A percentile compares a stretch with the other conserved stretches of the same genome.
These are phyloP conservation scores for Saxidomus purpurata DNA, from an alignment of 1,140 invertebrate species.

Conservation along the genomic window DNA sequence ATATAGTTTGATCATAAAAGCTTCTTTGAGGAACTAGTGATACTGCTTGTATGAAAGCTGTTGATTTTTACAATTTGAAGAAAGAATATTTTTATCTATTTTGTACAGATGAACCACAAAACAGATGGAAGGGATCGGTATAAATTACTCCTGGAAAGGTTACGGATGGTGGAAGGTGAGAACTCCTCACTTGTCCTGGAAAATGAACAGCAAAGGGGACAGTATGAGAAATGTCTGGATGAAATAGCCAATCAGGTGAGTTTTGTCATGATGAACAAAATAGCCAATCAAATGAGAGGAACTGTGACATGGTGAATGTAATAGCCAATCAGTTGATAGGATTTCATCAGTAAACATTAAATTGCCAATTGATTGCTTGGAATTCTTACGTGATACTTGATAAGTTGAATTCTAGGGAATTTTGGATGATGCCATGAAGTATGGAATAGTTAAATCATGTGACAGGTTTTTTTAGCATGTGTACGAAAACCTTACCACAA, in stretches of 20 bases:
- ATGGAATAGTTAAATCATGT: too few species aligned
- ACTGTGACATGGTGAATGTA: background rate
- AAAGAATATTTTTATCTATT: background rate
- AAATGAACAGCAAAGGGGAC: conserved; percentile 89
- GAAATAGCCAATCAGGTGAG: conserved; percentile 93
- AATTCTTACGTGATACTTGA: too few species aligned
- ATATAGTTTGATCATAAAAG: too few species aligned
- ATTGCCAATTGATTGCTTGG: too few species aligned
- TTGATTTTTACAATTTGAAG: too few species aligned
- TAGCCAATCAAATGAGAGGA: background rate
- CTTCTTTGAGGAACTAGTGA: too few species aligned
- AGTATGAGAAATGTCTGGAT: conserved; percentile 92
- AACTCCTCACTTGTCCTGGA: conserved; percentile 89
- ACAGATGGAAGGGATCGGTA: conserved; percentile 81
- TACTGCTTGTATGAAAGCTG: too few species aligned
- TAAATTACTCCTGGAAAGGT: conserved; percentile 88
- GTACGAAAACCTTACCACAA: too few species aligned
- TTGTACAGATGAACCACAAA: conserved; percentile 72
- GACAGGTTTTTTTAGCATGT: too few species aligned
- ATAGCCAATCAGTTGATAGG: background rate
- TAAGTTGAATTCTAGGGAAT: too few species aligned
- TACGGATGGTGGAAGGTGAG: conserved; percentile 90
- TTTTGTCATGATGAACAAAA: background rate
- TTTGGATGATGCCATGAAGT: too few species aligned
- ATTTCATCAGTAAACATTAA: too few species aligned